Conservation (phyloP, 2,113 vertebrate species). For the Circaetus cinerascens region DNA sequence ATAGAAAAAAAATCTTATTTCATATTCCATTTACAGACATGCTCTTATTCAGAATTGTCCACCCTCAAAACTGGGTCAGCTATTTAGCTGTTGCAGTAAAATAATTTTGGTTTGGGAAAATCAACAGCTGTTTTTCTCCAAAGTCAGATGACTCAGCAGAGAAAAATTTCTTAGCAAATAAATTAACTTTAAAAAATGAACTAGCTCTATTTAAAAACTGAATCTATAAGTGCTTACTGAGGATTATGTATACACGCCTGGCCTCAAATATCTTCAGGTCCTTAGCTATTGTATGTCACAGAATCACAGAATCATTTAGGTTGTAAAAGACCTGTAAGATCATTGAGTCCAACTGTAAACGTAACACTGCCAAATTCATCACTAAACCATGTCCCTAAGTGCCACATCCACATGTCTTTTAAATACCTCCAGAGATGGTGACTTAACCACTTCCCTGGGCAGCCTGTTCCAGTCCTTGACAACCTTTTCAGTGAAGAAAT, state of each 20-base stretch:
- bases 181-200: not conserved
- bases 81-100: not conserved
- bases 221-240: not conserved
- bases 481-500: not conserved
- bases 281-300: not conserved
- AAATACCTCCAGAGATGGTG: not conserved
- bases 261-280: not conserved
- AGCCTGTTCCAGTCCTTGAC: not conserved
- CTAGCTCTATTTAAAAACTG: not conserved
- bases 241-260: not conserved
- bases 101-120: not conserved
- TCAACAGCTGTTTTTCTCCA: not conserved
- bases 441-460: not conserved
- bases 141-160: not conserved
- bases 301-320: not conserved
- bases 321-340: not conserved
- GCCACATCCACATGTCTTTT: not conserved
- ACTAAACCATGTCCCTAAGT: not conserved
- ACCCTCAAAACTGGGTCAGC: not conserved
- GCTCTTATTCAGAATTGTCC: not conserved
- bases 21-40: not conserved
- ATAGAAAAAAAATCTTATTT: not conserved
- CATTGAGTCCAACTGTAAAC: accelerated
- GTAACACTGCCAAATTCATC: not conserved
- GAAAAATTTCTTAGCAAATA: not conserved